Base-by-base conservation (phyloP, 2,888 invertebrate genomes). In the Lydus trimaculatus region DNA sequence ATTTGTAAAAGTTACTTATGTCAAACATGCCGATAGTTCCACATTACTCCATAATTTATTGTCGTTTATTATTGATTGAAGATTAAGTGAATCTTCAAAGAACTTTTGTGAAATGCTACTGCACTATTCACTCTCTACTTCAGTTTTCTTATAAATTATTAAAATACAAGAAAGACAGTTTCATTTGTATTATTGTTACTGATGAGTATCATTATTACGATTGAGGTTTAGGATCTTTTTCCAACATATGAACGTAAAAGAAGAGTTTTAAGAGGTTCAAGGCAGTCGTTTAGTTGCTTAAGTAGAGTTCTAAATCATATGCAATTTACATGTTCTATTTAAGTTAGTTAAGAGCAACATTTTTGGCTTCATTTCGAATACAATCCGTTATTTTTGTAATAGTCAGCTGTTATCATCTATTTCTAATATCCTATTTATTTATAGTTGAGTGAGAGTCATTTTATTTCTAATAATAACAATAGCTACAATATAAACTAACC, bases 341-440 rank as follows among this genome's bases (percentile, higher is more conserved):
- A 23, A 56, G 13, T 13, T 9, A 52, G 48, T 52, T 52, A 23
- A 11, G 11, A 25, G 56, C 13, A 56, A 56, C 25, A 59, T 69
- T 60, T 66, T 69, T 69, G 69, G 69, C 69, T 60, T 56, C 33
- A 17, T 59, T 36, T 63, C 60, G 56, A 65, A 58, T 60, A 28
- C 59, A 63, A 66, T 69, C 56, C 58, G 64, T 66, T 69, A 66
- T 69, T 69, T 76, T 76, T 67, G 68, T 73, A 72, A 74, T 73
- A 75, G 76, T 78, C 78, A 78, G 78, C 78, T 78, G 78, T 75
- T 77, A 74, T 72, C 66, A 65, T 76, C 78, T 78, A 78, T 78
- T 78, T 77, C 75, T 69, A 74, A 56, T 56, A 25, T 23, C 8
- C 25, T 13, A 56, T 25, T 70, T 63, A 52, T 64, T 71, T 73